A percentile compares a stretch with the other conserved stretches of the same genome.
These are phyloP conservation scores for Chiloscyllium punctatum DNA, from an alignment of 2,797 vertebrate genomes.

Conservation along the genomic window DNA sequence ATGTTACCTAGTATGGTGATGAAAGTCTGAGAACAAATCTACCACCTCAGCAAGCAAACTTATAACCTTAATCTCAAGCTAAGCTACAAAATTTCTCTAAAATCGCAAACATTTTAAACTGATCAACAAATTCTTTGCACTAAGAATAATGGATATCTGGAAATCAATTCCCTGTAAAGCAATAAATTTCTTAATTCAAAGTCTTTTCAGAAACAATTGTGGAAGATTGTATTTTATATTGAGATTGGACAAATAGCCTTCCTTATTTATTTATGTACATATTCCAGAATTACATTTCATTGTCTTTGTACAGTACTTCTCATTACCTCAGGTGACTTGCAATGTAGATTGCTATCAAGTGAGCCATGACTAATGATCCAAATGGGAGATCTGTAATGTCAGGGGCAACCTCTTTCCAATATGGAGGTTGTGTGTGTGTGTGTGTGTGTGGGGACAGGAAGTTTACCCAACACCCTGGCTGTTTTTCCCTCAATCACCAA, in stretches of 20 bases:
- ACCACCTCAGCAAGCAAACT: no score
- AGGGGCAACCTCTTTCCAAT: background rate
- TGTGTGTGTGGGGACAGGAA: background rate
- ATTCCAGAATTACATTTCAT: background rate
- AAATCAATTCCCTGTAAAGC: background rate
- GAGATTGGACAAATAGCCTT: background rate
- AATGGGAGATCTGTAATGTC: background rate
- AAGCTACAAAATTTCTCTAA: no score
- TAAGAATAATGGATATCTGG: background rate
- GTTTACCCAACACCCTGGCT: background rate
- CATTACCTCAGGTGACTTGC: background rate
- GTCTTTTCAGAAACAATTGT: background rate
- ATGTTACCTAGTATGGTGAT: no score
- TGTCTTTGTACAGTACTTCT: background rate
- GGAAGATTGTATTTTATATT: background rate
- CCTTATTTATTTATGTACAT: background rate
- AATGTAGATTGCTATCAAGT: background rate
- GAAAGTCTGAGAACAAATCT: no score
- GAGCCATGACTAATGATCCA: background rate
- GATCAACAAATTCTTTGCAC: background rate
- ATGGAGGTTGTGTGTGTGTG: background rate
- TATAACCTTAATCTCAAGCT: no score
- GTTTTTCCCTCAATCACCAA: background rate
- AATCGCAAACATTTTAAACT: background rate
- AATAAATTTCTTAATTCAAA: background rate